Base-by-base conservation (phyloP, 2,113 vertebrate species). In the Taurulus bubalis region DNA sequence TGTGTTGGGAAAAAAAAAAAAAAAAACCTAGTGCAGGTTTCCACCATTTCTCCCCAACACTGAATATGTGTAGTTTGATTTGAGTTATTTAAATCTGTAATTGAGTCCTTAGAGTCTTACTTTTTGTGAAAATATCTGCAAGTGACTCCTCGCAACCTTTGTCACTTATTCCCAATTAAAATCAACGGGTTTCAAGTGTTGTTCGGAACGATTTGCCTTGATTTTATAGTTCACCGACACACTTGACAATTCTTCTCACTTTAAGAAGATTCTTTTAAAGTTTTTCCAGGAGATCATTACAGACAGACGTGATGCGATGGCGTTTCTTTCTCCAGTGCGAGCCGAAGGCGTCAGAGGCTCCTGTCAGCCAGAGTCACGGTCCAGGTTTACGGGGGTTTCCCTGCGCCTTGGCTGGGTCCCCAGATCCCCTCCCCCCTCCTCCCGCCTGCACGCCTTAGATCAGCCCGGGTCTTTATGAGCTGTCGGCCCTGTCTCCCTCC, bases 281-380 rank as follows among this genome's bases (percentile, higher is more conserved):
- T 2, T n/a, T 70, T 67, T 42, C 9, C 24, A 26, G 16, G 64
- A 38, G 30, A 38, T 47, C 5, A 2, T 42, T 34, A 36, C 11
- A 34, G 26, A 65, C 49, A 26, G 14, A 32, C n/a, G 15, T 28
- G 4, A 53, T 16, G 26, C 38, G 24, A 77, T 3, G 20, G 42
- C 20, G 24, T 30, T n/a, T n/a, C n/a, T n/a, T n/a, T n/a, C n/a
- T n/a, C n/a, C n/a, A n/a, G n/a, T n/a, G n/a, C n/a, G n/a, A n/a
- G n/a, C n/a, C n/a, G n/a, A n/a, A n/a, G n/a, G n/a, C n/a, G n/a
- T n/a, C n/a, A n/a, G n/a, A n/a, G n/a, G n/a, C n/a, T 60, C 36
- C 85, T 83, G 84, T 87, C 90, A 87, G 65, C 55, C 74, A 62
- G 78, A 87, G 71, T 91, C 81, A 85, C 20, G 62, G 79, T 77